Base-by-base conservation (phyloP, 2,113 vertebrate species). In the Tapirus terrestris region DNA sequence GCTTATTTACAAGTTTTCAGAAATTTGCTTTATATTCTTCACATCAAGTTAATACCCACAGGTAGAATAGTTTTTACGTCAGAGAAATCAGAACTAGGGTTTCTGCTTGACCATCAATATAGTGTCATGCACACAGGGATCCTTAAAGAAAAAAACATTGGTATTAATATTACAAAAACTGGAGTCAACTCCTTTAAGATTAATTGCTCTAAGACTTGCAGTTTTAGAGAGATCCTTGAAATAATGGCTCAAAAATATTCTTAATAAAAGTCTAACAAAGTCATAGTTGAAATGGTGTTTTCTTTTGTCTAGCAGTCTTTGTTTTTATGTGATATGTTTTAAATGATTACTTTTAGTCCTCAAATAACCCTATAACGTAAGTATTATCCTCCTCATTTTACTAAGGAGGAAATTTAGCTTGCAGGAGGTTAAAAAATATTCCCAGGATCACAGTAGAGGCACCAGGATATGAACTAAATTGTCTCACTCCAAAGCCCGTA, bases 1-100 rank as follows among this genome's bases (percentile, higher is more conserved):
- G 80, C 27, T 97, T 97, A 68, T 93, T 96, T 88, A 16, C 31
- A 94, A 67, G 31, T 94, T 96, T 97, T 96, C 31, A 68, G 67
- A 68, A 97, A 92, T 89, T 53, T 95, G 10, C 45, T 95, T 68
- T 94, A 68, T 65, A 76, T 92, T 95, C 56, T 94, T 95, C 72
- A 56, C 21, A 79, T 89, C 75, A 89, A 51, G 51, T 93, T 85
- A 89, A 21, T 76, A 86, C 51, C 31, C 43, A 75, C 75, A 97
- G 70, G 76, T 84, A 80, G 68, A 87, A 76, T 60, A 68, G 43
- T 89, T 89, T 96, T 91, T 91, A 77, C 39, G 79, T 51, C 18
- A 89, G 33, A 70, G 12, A 88, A 92, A 45, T 61, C 94, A 31
- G 87, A 95, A 85, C 23, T 70, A 68, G 43, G 8, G 18, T 85